Evolutionary conservation across 2,888 invertebrate genomes (phyloP).

Genomic region (Drosophila pegasa): DNA sequence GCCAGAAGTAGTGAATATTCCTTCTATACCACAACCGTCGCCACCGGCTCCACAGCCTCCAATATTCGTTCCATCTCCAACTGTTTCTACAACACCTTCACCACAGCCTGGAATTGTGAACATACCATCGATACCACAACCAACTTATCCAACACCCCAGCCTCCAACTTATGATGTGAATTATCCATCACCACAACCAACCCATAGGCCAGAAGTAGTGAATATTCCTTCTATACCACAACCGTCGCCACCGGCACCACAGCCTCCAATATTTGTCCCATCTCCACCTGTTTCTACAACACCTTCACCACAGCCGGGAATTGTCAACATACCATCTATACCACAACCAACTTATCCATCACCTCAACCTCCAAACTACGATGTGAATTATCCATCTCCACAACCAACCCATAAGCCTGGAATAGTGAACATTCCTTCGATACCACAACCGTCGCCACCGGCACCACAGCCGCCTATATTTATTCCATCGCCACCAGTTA

Average conservation of each 20-base stretch:
- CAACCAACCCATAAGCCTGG: constrained; percentile 27
- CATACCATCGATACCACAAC: constrained; percentile 20
- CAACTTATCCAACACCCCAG: constrained; percentile 30
- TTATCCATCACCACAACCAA: constrained; percentile 23
- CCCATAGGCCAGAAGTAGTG: constrained; percentile 26
- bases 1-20: constrained; percentile 40
- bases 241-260: constrained; percentile 16
- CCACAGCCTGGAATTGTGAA: constrained; percentile 36
- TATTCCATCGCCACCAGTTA: constrained; percentile 10
- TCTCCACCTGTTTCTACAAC: constrained; percentile 7
- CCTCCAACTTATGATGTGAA: constrained; percentile 50
- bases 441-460: constrained; percentile 11
- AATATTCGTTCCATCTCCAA: constrained; percentile 6
- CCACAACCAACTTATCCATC: constrained; percentile 42
- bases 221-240: constrained; percentile 40
- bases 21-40: constrained; percentile 20
- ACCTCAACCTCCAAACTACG: constrained; percentile 30
- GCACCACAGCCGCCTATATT: constrained; percentile 24
- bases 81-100: constrained; percentile 11
- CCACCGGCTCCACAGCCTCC: constrained; percentile 24
- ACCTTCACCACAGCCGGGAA: constrained; percentile 17
- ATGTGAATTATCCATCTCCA: constrained; percentile 35
- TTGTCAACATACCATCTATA: constrained; percentile 35
- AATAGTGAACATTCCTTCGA: constrained; percentile 42
- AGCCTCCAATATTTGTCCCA: constrained; percentile 22